Conservation (phyloP, 2,888 invertebrate genomes). For the Pteria penguin region DNA sequence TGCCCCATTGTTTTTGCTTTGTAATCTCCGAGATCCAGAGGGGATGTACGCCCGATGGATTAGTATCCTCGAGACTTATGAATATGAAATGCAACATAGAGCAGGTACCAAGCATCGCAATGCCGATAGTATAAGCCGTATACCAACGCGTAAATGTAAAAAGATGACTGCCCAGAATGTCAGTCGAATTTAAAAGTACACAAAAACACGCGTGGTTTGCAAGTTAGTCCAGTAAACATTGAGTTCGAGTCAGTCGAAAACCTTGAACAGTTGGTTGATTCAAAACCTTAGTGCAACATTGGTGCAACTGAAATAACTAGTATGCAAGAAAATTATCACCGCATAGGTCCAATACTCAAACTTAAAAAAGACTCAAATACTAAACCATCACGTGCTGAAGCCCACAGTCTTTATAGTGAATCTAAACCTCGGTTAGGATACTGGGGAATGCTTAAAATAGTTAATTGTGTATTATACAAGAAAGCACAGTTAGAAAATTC, state of each 20-base stretch:
- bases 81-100: slow-evolving; percentile 23
- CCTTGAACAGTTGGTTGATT: too few species aligned
- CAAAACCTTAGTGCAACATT: slow-evolving; percentile 10
- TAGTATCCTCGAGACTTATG: slow-evolving; percentile 23
- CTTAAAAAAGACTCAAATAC: not conserved
- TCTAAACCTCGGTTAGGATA: not conserved
- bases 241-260: too few species aligned
- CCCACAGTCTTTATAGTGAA: not conserved
- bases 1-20: slow-evolving; percentile 30
- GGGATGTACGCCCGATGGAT: slow-evolving; percentile 35
- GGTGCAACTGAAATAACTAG: not conserved
- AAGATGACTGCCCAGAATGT: too few species aligned
- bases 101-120: slow-evolving; percentile 17
- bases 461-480: not conserved
- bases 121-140: too few species aligned
- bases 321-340: slow-evolving; percentile 8
- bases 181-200: too few species aligned
- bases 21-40: slow-evolving; percentile 35
- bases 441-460: not conserved
- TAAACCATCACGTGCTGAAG: too few species aligned
- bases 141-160: too few species aligned
- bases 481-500: too few species aligned
- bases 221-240: too few species aligned
- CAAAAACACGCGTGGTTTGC: too few species aligned
- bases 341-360: slow-evolving; percentile 2